phyloP scores from a whole-genome alignment of 2,888 invertebrate species.

The Ichneumoninae sp. region DNA sequence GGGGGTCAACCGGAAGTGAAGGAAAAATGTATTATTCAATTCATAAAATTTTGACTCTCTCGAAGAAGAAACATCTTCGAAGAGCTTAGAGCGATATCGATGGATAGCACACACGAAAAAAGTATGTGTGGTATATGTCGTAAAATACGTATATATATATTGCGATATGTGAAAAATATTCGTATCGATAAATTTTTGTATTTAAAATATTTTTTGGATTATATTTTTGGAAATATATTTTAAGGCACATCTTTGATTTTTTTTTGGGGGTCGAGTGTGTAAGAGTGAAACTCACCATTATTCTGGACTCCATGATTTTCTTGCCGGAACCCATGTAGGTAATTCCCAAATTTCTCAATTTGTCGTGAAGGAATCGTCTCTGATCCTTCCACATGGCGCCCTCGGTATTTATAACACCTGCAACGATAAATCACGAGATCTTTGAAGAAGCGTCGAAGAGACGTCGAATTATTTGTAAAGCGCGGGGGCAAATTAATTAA shows the following conservation, averaged over 20 bases:
- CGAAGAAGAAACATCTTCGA: slow-evolving; percentile 13
- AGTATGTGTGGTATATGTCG: no score
- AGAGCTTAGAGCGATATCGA: neutral
- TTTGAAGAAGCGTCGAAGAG: neutral
- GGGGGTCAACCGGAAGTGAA: slow-evolving; percentile 40
- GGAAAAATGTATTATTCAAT: neutral
- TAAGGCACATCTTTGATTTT: neutral
- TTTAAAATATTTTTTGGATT: no score
- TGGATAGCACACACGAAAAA: no score
- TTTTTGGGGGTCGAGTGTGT: neutral
- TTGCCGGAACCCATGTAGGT: slow-evolving; percentile 93
- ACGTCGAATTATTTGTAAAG: neutral
- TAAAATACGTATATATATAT: no score
- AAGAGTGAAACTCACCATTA: slow-evolving; percentile 88
- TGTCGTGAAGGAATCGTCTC: slow-evolving; percentile 93
- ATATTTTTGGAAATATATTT: neutral
- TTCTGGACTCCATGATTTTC: slow-evolving; percentile 92
- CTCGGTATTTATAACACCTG: slow-evolving; percentile 95
- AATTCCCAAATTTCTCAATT: slow-evolving; percentile 94
- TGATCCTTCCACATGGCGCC: slow-evolving; percentile 96
- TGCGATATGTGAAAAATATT: no score
- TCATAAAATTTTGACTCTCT: neutral
- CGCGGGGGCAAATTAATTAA: neutral
- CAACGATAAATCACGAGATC: slow-evolving; percentile 14
- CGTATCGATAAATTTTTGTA: no score